Evolutionary conservation across 2,113 vertebrate species (phyloP).

Genomic region (Hassar affinis): DNA sequence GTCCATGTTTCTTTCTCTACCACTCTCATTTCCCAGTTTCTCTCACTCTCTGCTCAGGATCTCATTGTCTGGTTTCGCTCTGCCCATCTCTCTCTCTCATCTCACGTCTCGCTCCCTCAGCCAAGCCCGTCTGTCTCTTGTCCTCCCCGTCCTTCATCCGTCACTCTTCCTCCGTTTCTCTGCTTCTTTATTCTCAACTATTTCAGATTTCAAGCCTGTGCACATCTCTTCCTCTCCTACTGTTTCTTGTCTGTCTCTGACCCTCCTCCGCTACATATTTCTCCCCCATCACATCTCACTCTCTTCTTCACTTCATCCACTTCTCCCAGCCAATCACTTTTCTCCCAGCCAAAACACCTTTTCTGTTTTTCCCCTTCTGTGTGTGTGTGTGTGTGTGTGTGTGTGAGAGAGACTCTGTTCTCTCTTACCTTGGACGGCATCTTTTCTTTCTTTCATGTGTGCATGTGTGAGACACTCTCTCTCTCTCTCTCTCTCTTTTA

Average conservation of each 20-base stretch:
- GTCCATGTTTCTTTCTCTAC: too few relatives aligned
- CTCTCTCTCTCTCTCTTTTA: not conserved
- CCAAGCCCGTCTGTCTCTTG: not conserved
- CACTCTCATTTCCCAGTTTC: not conserved
- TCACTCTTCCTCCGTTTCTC: not conserved
- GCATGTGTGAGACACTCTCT: too few relatives aligned
- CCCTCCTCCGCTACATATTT: not conserved
- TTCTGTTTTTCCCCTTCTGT: not conserved
- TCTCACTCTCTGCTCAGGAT: not conserved
- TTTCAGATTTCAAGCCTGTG: not conserved
- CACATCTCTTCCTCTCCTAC: not conserved
- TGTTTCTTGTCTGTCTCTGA: not conserved
- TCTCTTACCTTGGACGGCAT: not conserved
- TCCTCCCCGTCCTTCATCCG: not conserved
- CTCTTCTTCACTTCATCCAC: slow-evolving; percentile 10
- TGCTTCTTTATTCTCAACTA: not conserved
- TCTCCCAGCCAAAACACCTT: too few relatives aligned
- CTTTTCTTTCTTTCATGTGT: not conserved
- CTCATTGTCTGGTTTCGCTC: not conserved
- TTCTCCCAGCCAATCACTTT: not conserved
- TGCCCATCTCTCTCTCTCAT: not conserved
- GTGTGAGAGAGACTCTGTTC: too few relatives aligned
- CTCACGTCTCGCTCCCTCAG: not conserved
- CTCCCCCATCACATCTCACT: too few relatives aligned
- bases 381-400: not conserved